Evolutionary conservation across 2,888 invertebrate genomes (phyloP).

Genomic region (Volucella bombylans): DNA sequence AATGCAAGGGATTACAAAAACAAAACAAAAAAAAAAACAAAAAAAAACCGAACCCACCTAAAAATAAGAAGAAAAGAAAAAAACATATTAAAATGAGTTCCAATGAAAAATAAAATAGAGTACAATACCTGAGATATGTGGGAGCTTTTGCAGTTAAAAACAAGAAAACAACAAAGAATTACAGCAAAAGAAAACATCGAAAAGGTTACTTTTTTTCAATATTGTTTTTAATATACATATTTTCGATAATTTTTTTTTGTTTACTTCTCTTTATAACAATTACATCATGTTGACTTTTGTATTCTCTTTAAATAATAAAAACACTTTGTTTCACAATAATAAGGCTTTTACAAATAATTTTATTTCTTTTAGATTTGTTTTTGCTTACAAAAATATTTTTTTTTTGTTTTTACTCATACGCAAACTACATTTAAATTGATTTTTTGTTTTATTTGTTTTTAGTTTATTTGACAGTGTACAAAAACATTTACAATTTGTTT

Average conservation of each 20-base stretch:
- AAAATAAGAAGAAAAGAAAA: conserved; percentile 17
- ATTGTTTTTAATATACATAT: conserved; percentile 74
- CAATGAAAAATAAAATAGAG: conserved; percentile 10
- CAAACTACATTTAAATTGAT: conserved; percentile 66
- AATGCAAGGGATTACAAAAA: not conserved
- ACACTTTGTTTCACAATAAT: conserved; percentile 69
- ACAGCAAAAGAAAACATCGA: conserved; percentile 48
- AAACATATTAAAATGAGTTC: not conserved
- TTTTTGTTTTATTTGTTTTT: conserved; percentile 27
- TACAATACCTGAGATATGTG: not conserved
- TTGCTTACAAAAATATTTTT: conserved; percentile 69
- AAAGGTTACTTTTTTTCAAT: conserved; percentile 71
- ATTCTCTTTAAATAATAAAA: conserved; percentile 54
- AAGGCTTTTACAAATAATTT: conserved; percentile 67
- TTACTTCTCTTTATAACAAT: conserved; percentile 76
- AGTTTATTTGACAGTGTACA: conserved; percentile 64
- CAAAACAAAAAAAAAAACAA: not conserved
- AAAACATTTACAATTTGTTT: conserved; percentile 60
- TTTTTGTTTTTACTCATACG: conserved; percentile 37
- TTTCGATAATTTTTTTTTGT: conserved; percentile 17
- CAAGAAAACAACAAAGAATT: not conserved
- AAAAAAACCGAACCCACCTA: not conserved
- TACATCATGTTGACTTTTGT: conserved; percentile 74
- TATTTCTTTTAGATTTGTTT: conserved; percentile 48
- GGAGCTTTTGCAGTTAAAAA: conserved; percentile 25